phyloP scores from a whole-genome alignment of 2,888 invertebrate species.

The Hirudinaria manillensis region DNA sequence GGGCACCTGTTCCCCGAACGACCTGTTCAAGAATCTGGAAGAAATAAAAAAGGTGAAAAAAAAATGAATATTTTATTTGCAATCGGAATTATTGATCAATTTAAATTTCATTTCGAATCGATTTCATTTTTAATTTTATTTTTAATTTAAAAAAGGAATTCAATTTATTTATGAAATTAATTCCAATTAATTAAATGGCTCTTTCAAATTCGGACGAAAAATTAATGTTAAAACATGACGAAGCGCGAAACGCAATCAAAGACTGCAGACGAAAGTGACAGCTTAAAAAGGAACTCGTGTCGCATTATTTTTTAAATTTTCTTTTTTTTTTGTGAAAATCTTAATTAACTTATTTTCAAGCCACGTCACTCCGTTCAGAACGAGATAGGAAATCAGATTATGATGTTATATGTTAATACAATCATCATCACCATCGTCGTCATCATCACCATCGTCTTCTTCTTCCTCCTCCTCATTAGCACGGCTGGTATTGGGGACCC shows the following conservation, averaged over 20 bases:
- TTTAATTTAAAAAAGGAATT: background rate
- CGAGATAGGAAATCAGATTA: no score
- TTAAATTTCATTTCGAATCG: background rate
- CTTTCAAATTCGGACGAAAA: background rate
- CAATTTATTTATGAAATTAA: background rate
- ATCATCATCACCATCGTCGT: no score
- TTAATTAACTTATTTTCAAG: no score
- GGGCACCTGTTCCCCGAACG: background rate
- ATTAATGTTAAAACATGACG: background rate
- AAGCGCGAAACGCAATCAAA: no score
- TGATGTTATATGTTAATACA: no score
- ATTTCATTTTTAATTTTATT: background rate
- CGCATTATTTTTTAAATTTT: no score
- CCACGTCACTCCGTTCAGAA: no score
- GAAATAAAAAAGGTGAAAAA: background rate
- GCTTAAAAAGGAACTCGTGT: no score
- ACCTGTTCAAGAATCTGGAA: constrained; percentile 7
- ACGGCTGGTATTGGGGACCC: constrained; percentile 75
- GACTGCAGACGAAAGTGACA: no score
- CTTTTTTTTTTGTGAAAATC: no score
- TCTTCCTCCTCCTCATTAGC: constrained; percentile 41
- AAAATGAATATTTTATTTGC: no score
- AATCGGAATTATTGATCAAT: no score
- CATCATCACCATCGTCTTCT: background rate
- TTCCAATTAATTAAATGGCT: background rate